Conservation (phyloP, 2,113 vertebrate species). For the Apteryx mantelli region DNA sequence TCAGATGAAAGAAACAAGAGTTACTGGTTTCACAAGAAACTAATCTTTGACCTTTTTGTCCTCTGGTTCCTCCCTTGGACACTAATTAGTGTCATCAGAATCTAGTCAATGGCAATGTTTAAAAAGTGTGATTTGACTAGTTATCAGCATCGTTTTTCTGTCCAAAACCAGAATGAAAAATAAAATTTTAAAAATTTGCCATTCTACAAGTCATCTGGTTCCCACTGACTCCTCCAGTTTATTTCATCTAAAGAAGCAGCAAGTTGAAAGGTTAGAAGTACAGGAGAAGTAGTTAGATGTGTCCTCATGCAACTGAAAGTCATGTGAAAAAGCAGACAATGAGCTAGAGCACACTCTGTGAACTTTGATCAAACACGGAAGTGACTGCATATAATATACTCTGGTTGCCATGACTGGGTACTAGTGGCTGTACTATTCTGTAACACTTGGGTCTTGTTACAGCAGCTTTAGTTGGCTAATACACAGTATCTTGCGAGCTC, state of each 20-base stretch:
- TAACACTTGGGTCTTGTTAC: background rate
- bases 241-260: background rate
- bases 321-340: background rate
- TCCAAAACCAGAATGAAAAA: background rate
- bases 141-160: background rate
- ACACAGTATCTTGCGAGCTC: background rate
- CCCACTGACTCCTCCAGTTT: background rate
- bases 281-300: background rate
- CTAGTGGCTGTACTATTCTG: background rate
- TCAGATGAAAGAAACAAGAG: background rate
- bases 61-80: background rate
- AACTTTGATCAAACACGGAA: background rate
- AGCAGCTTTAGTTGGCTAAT: background rate
- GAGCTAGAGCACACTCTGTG: background rate
- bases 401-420: background rate
- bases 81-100: background rate
- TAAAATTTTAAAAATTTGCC: background rate
- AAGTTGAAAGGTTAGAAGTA: background rate
- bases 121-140: background rate
- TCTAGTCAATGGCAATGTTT: background rate
- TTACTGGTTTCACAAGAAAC: background rate
- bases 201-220: background rate
- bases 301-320: background rate
- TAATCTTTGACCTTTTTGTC: background rate
- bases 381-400: background rate